phyloP scores from a whole-genome alignment of 2,888 invertebrate genomes.

The Bombyx huttoni region DNA sequence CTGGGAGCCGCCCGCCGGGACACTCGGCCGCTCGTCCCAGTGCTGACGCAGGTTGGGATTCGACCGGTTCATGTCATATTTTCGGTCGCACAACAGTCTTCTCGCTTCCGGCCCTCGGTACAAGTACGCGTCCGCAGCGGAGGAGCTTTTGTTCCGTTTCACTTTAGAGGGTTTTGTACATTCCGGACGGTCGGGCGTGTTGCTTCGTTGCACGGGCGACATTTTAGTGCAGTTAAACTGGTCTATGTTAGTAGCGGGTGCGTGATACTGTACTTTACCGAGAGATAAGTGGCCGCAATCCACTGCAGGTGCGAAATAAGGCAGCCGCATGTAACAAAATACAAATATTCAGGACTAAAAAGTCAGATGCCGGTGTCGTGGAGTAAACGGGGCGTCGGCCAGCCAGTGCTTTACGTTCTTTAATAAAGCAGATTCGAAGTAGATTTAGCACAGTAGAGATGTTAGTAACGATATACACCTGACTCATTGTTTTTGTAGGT shows the following conservation, averaged over 20 bases:
- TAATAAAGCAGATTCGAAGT: not conserved
- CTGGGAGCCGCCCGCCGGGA: constrained; percentile 33
- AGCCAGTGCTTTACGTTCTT: constrained; percentile 1
- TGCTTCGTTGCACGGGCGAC: constrained; percentile 42
- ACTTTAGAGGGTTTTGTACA: constrained; percentile 47
- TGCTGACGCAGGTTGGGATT: constrained; percentile 51
- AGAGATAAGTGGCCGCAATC: constrained; percentile 76
- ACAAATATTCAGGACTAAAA: constrained; percentile 54
- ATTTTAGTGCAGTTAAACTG: constrained; percentile 57
- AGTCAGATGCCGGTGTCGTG: constrained; percentile 10
- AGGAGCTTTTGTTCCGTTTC: constrained; percentile 65
- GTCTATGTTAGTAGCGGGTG: constrained; percentile 68
- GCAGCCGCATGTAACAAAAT: constrained; percentile 74
- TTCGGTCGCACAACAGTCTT: constrained; percentile 48
- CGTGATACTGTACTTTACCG: constrained; percentile 81
- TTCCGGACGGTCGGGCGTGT: constrained; percentile 43
- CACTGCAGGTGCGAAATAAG: constrained; percentile 75
- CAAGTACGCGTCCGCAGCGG: constrained; percentile 53
- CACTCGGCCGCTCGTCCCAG: constrained; percentile 40
- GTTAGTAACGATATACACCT: not conserved
- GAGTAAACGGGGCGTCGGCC: not conserved
- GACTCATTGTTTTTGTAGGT: not conserved
- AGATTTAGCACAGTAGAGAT: not conserved
- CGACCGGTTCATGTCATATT: constrained; percentile 58
- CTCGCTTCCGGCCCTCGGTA: constrained; percentile 48